Evolutionary conservation across 2,797 vertebrate species (phyloP).

Genomic region (Botia almorhae): DNA sequence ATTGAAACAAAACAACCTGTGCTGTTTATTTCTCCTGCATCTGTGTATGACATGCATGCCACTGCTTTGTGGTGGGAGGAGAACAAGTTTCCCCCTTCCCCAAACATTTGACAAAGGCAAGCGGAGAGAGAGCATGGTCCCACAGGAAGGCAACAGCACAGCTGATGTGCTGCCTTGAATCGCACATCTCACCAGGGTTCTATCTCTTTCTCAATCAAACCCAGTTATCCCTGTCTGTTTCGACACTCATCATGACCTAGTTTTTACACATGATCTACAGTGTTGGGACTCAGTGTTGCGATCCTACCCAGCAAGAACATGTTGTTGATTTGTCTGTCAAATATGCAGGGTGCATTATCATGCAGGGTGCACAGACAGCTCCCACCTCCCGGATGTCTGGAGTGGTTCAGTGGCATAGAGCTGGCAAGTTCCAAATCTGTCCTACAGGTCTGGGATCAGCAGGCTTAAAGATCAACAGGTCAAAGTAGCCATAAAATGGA

Average conservation of each 20-base stretch:
- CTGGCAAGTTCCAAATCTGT: not conserved
- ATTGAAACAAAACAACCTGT: conserved; percentile 42
- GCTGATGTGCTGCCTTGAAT: conserved; percentile 34
- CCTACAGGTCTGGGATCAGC: not conserved
- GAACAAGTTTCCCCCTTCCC: conserved; percentile 11
- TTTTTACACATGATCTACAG: conserved; percentile 15
- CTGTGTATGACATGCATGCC: conserved; percentile 45
- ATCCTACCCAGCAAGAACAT: not conserved
- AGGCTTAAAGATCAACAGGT: not conserved
- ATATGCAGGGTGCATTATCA: not conserved
- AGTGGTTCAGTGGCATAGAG: not conserved
- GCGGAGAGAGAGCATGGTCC: not conserved
- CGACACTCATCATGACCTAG: conserved; percentile 28
- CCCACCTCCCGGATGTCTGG: not conserved
- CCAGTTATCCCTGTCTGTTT: conserved; percentile 31
- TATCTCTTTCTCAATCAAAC: conserved; percentile 6
- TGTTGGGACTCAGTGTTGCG: conserved; percentile 1
- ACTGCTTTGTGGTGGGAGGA: conserved; percentile 18
- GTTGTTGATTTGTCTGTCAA: conserved; percentile 14
- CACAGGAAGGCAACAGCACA: conserved; percentile 8
- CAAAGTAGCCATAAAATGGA: no score
- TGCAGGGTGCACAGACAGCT: not conserved
- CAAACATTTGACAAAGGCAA: conserved; percentile 14
- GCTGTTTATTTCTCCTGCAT: conserved; percentile 52
- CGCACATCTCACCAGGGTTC: conserved; percentile 16